Base-by-base conservation (phyloP, 1,140 invertebrate species). In the Lamellibrachia luymesi region DNA sequence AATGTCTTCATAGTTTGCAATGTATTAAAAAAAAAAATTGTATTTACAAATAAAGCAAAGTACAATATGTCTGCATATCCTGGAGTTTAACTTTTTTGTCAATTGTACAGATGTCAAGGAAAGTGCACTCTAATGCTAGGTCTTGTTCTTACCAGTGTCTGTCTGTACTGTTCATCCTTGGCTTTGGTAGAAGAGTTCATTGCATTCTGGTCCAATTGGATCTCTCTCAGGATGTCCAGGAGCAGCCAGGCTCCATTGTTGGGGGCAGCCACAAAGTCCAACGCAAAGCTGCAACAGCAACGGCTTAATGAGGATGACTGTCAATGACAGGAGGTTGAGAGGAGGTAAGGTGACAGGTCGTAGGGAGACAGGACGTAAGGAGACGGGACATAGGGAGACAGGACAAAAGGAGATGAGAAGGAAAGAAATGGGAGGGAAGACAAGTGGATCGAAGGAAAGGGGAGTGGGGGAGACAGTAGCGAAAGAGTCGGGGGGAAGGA, bases 231-330 rank as follows among this genome's bases (percentile, higher is more conserved):
- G 0, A 98, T 97, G 95, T 98, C 98, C 93, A 99, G 95, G 2
- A 99, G 96, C 64, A 98, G 96, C 0, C 97, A 97, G 0, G 98
- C 97, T 2, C 98, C 98, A 93, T 98, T 97, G 38, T 98, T 80
- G 64, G 64, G 98, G 92, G 98, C 97, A 38, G 97, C 97, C 6
- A 98, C 97, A 96, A 99, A 98, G 96, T 99, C 98, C 96, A 98
- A 98, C 0, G 99, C 98, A 95, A 99, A 99, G 93, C 96, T 96
- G 94, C 80, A 95, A 93, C 92, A 95, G 5, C 93, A 93, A 49
- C 91, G 91, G 89, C 8, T 50, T 7, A 50, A 52, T 56, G 64
- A 2, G 17, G 64, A 80, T 80, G 64, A 80, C 6, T 10, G 64
- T 80, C 64, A 80, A 17, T 22, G 2, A 10, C 13, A 80, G 64